Conservation (phyloP, 2,113 vertebrate genomes). For the Ailurus styani region DNA sequence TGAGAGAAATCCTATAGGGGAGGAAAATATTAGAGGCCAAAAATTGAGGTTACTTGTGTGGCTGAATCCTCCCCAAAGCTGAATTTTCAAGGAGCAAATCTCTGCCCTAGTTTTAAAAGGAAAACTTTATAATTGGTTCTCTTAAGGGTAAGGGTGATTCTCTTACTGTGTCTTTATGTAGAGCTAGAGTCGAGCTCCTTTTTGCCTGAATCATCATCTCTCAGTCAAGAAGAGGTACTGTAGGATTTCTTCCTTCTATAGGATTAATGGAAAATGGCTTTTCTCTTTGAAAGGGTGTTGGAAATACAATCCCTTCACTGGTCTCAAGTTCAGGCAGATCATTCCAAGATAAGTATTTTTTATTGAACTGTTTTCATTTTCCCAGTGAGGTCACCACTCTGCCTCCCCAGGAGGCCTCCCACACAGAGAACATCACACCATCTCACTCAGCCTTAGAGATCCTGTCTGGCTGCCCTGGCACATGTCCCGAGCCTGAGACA, state of each 20-base stretch:
- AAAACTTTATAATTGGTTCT: not conserved
- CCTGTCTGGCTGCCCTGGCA: conserved; percentile 57
- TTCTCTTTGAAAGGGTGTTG: conserved; percentile 51
- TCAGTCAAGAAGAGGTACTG: not conserved
- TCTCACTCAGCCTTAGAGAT: conserved; percentile 43
- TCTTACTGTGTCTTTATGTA: not conserved
- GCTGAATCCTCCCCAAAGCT: not conserved
- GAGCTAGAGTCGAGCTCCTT: not conserved
- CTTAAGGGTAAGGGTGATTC: not conserved
- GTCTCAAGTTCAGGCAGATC: conserved; percentile 57
- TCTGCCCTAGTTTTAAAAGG: not conserved
- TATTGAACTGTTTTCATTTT: conserved; percentile 59
- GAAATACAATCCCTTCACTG: conserved; percentile 45
- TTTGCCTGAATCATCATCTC: not conserved
- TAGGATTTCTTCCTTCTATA: not conserved
- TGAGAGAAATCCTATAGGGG: not conserved
- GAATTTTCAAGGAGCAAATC: not conserved
- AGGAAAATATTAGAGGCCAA: not conserved
- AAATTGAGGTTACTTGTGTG: not conserved
- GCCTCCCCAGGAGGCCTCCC: conserved; percentile 46
- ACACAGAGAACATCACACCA: conserved; percentile 42
- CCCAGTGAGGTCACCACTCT: conserved; percentile 55
- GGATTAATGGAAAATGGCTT: not conserved
- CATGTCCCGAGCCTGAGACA: not conserved
- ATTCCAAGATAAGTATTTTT: conserved; percentile 55